Percentiles rank a stretch among this genome's conserved stretches.
Conservation (phyloP, 2,113 vertebrate species). For the Alethe diademata region DNA sequence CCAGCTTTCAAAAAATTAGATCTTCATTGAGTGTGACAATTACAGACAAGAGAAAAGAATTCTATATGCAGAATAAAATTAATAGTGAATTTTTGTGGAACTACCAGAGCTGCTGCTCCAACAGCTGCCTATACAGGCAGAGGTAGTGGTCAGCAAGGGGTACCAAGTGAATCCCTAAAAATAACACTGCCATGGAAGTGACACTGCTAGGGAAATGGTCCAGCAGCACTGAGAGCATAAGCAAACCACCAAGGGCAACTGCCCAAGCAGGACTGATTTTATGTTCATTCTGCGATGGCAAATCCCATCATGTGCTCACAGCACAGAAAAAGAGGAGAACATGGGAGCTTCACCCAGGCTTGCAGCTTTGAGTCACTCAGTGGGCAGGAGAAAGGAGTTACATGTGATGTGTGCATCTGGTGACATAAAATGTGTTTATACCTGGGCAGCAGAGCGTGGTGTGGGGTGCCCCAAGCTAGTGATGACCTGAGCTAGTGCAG, state of each 20-base stretch:
- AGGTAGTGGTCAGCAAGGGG: background rate
- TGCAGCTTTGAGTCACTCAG: background rate
- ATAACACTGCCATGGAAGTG: background rate
- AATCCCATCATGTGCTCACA: background rate
- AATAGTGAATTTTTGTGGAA: background rate
- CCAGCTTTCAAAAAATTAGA: background rate
- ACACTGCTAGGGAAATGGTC: background rate
- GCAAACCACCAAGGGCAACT: background rate
- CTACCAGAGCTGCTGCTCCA: background rate
- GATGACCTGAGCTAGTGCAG: background rate
- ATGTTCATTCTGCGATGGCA: background rate
- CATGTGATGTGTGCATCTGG: background rate
- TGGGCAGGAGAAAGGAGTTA: background rate
- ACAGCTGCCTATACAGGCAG: fast-evolving
- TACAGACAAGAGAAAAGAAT: background rate
- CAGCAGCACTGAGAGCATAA: background rate
- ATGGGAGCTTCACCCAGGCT: fast-evolving
- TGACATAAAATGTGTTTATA: background rate
- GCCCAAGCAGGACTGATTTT: background rate
- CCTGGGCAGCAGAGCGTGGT: background rate
- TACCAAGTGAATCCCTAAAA: background rate
- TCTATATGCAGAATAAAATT: background rate
- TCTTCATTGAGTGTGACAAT: background rate
- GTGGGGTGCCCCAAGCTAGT: background rate
- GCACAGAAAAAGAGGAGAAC: background rate